Conservation (phyloP, 2,888 invertebrate species). For the Operophtera brumata region DNA sequence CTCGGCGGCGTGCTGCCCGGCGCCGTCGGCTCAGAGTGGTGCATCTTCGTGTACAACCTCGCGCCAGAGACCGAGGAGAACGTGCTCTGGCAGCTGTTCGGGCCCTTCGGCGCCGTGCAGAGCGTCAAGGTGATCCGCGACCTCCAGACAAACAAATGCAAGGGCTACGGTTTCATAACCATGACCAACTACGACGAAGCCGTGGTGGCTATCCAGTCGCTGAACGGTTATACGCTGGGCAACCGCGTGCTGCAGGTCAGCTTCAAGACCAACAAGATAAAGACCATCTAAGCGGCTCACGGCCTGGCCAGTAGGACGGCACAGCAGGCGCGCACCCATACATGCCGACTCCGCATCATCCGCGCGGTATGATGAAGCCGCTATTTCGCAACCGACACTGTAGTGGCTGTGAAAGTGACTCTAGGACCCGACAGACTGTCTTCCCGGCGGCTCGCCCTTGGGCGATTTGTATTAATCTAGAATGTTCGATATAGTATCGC, state of each 20-base stretch:
- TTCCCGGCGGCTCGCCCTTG: slow-evolving; percentile 44
- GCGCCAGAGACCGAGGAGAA: slow-evolving; percentile 98
- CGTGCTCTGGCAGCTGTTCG: slow-evolving; percentile 97
- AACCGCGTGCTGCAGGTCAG: slow-evolving; percentile 95
- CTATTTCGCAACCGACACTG: slow-evolving; percentile 30
- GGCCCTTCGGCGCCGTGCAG: slow-evolving; percentile 96
- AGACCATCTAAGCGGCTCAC: slow-evolving; percentile 82
- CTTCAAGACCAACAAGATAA: slow-evolving; percentile 93
- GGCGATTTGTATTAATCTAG: slow-evolving; percentile 63
- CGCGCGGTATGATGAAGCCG: slow-evolving; percentile 20
- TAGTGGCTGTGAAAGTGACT: slow-evolving; percentile 31
- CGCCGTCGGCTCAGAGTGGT: slow-evolving; percentile 89
- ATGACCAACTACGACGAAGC: slow-evolving; percentile 98
- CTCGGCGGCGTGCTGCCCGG: slow-evolving; percentile 89
- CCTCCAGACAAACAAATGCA: slow-evolving; percentile 95
- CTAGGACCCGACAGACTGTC: slow-evolving; percentile 41
- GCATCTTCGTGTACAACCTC: slow-evolving; percentile 97
- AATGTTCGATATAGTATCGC: slow-evolving; percentile 51
- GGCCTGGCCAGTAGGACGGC: slow-evolving; percentile 74
- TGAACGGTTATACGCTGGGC: slow-evolving; percentile 95
- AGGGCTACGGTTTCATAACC: slow-evolving; percentile 96
- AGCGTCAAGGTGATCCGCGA: slow-evolving; percentile 96
- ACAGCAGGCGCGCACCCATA: slow-evolving; percentile 79
- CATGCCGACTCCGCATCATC: slow-evolving; percentile 45
- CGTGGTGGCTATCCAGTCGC: slow-evolving; percentile 93